Percentiles rank a stretch among this genome's conserved stretches.
These are phyloP conservation scores for Dreissena polymorpha DNA, from an alignment of 1,140 invertebrate species.

Conservation along the genomic window DNA sequence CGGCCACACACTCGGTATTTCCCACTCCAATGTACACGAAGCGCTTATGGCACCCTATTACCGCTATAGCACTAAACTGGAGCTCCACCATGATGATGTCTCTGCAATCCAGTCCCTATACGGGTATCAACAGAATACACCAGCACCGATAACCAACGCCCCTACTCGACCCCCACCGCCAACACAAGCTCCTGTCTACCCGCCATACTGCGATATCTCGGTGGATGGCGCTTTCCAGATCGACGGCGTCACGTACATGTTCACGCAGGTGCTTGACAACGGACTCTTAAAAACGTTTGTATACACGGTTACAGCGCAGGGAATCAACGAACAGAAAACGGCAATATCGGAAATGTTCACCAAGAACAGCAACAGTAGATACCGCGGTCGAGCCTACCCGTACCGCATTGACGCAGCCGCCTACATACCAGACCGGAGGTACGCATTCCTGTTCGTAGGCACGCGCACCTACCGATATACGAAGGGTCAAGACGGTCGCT, in stretches of 20 bases:
- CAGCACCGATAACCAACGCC: neutral
- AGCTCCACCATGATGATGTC: slow-evolving; percentile 44
- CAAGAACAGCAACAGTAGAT: neutral
- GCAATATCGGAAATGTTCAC: slow-evolving; percentile 27
- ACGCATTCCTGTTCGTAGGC: slow-evolving; percentile 33
- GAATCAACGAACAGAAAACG: neutral
- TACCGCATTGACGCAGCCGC: slow-evolving; percentile 39
- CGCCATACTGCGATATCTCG: slow-evolving; percentile 34
- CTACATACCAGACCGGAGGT: slow-evolving; percentile 23
- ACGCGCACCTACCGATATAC: slow-evolving; percentile 31
- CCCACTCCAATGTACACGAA: slow-evolving; percentile 42
- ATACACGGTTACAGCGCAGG: slow-evolving; percentile 6
- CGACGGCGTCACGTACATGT: neutral
- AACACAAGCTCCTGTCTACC: neutral
- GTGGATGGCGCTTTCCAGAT: slow-evolving; percentile 23
- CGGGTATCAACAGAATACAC: neutral
- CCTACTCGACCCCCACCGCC: neutral
- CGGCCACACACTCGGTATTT: slow-evolving; percentile 51
- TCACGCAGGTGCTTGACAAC: neutral
- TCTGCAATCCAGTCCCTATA: slow-evolving; percentile 36
- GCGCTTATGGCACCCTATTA: slow-evolving; percentile 51
- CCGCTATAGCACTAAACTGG: slow-evolving; percentile 16
- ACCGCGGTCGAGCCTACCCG: slow-evolving; percentile 10
- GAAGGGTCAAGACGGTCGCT: neutral
- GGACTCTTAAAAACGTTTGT: slow-evolving; percentile 21